Evolutionary conservation across 2,888 invertebrate genomes (phyloP).

Genomic region (Habroteleia sp.): DNA sequence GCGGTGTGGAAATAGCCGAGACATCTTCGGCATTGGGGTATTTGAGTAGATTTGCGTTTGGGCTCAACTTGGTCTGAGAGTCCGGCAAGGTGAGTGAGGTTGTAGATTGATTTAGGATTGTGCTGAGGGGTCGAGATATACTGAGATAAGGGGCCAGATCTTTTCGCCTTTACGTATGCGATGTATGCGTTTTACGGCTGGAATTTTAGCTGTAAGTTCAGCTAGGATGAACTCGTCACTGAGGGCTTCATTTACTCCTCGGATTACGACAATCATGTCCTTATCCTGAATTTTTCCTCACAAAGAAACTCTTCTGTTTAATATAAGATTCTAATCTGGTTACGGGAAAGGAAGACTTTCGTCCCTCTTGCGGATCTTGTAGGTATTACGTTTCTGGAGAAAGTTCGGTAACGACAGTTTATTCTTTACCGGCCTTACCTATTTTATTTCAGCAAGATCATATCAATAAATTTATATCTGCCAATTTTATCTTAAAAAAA

Average conservation of each 20-base stretch:
- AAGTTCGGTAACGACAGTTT: too few relatives aligned
- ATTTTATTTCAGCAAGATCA: too few relatives aligned
- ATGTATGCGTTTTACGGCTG: conserved; percentile 2
- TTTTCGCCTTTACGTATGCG: conserved; percentile 15
- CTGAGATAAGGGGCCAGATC: conserved; percentile 7
- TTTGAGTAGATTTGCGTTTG: conserved; percentile 13
- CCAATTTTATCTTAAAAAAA: too few relatives aligned
- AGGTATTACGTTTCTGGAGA: too few relatives aligned
- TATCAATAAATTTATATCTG: too few relatives aligned
- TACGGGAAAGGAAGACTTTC: too few relatives aligned
- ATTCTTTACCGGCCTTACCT: too few relatives aligned
- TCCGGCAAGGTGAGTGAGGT: neutral
- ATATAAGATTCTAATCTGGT: too few relatives aligned
- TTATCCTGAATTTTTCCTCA: too few relatives aligned
- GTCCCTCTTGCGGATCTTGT: too few relatives aligned
- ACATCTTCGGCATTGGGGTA: conserved; percentile 18
- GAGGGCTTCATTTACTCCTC: too few relatives aligned
- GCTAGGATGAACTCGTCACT: neutral
- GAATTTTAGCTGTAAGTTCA: conserved; percentile 6
- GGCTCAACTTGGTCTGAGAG: conserved; percentile 12
- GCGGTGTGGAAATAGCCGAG: conserved; percentile 22
- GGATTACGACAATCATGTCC: conserved; percentile 10
- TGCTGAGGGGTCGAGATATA: neutral
- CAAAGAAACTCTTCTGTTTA: too few relatives aligned
- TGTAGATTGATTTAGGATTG: neutral